Evolutionary conservation across 2,888 invertebrate genomes (phyloP).

Genomic region (Parapristionchus giblindavisi): DNA sequence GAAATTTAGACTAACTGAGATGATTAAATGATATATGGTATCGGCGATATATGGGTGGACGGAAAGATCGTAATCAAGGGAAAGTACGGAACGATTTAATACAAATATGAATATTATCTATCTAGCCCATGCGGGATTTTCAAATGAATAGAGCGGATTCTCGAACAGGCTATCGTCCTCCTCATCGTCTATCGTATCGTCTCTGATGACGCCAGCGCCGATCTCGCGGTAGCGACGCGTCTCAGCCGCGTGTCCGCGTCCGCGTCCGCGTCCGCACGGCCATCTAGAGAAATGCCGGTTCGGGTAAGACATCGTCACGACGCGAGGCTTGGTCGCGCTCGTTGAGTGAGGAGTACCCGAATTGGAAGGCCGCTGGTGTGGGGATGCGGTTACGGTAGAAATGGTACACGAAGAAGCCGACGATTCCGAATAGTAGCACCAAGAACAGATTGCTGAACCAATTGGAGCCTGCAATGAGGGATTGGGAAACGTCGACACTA

Average conservation of each 20-base stretch:
- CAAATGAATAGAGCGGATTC: conserved; percentile 29
- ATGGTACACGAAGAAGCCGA: conserved; percentile 27
- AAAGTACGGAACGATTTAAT: neutral
- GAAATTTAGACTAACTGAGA: too few relatives aligned
- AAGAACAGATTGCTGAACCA: conserved; percentile 26
- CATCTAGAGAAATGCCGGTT: conserved; percentile 29
- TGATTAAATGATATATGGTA: too few relatives aligned
- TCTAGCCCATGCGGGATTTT: conserved; percentile 30
- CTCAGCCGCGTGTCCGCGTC: too few relatives aligned
- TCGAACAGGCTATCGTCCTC: conserved; percentile 29
- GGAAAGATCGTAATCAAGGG: neutral
- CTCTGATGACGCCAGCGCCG: neutral
- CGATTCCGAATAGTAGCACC: conserved; percentile 11
- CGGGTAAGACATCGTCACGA: neutral
- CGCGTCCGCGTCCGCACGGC: neutral
- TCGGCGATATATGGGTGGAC: neutral
- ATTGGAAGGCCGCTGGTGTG: conserved; percentile 19
- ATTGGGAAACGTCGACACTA: neutral
- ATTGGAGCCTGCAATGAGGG: conserved; percentile 17
- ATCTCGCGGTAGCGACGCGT: conserved; percentile 21
- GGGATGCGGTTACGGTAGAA: conserved; percentile 38
- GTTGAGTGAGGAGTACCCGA: conserved; percentile 32
- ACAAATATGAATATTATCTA: neutral
- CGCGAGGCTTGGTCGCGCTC: neutral
- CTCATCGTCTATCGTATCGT: neutral